These are phyloP conservation scores for Philypnodon macrostomus DNA, from an alignment of 2,797 vertebrate species.

Conservation along the genomic window DNA sequence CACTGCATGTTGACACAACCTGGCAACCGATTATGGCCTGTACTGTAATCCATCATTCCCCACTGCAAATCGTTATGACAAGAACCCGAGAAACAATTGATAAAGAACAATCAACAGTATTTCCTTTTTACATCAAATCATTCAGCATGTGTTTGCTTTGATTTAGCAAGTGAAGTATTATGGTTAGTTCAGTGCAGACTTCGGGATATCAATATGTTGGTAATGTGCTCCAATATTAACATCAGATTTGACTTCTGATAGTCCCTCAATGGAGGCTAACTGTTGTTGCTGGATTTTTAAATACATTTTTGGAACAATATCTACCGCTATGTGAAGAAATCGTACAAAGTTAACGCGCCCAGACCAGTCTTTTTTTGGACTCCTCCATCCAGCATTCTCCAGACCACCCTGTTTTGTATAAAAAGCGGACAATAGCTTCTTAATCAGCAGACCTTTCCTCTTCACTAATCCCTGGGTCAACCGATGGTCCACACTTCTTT, in stretches of 20 bases:
- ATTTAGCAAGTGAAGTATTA: neutral
- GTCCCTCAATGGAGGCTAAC: slow-evolving; percentile 3
- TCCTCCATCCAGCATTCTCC: slow-evolving; percentile 31
- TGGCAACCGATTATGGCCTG: slow-evolving; percentile 2
- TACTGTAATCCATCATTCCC: slow-evolving; percentile 5
- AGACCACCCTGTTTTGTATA: slow-evolving; percentile 32
- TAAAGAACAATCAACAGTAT: neutral
- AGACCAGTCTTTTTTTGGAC: slow-evolving; percentile 16
- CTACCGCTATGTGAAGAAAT: slow-evolving; percentile 18
- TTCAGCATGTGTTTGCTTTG: neutral
- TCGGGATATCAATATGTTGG: neutral
- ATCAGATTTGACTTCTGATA: slow-evolving; percentile 16
- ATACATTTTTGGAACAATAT: neutral
- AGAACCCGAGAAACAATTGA: slow-evolving; percentile 2
- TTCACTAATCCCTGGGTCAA: slow-evolving; percentile 64
- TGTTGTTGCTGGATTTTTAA: slow-evolving; percentile 17
- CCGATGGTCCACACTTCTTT: slow-evolving; percentile 65
- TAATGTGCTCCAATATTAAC: neutral
- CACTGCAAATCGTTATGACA: slow-evolving; percentile 10
- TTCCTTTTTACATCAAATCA: slow-evolving; percentile 10
- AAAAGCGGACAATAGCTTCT: slow-evolving; percentile 49
- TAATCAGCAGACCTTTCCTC: slow-evolving; percentile 71
- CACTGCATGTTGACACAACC: slow-evolving; percentile 1
- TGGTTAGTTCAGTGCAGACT: neutral
- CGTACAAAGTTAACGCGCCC: slow-evolving; percentile 20